Base-by-base conservation (phyloP, 2,888 invertebrate genomes). In the Listrodromus nycthemerus region DNA sequence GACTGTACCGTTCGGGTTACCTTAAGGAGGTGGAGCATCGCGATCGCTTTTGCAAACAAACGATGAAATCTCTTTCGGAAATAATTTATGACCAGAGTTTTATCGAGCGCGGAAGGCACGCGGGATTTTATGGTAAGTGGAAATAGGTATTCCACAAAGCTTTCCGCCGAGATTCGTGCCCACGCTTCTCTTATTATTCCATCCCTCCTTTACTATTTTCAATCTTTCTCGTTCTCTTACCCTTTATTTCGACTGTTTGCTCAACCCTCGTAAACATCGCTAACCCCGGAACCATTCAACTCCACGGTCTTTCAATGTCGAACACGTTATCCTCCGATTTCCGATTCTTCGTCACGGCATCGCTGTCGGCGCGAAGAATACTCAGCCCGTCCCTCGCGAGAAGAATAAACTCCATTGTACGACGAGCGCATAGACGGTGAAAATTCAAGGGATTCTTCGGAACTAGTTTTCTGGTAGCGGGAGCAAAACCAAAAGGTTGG, bases 71-170 rank as follows among this genome's bases (percentile, higher is more conserved):
- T 48, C 30, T 74, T 63, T 63, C 63, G 19, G 61, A 74, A 74
- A 74, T 74, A 74, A 74, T 74, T 63, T 74, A 74, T 63, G 61
- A 55, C 74, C 45, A 48, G 48, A 63, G 63, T 50, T 33, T 74
- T 63, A 74, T 74, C 74, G 61, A 74, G 61, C 74, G 63, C 61
- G 74, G 33, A 74, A 74, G 61, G 74, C 74, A 74, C 61, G 74
- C 41, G 74, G 63, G 74, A 74, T 63, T 74, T 63, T 74, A 74
- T 74, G 74, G 74, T 74, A 74, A 74, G 45, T 61, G 63, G 30
- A 48, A 33, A 33, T 16, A 48, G 61, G 30, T 45, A 30, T 45
- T 16, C 45, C 55, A n/a, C 61, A 63, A 63, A 63, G 63, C 74
- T 48, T 63, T 19, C 61, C 45, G 30, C 58, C n/a, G 19, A 19